Evolutionary conservation across 2,797 vertebrate genomes (phyloP), one percentile per base, ranked within the genome.

Genomic region (Ibycter americanus): DNA sequence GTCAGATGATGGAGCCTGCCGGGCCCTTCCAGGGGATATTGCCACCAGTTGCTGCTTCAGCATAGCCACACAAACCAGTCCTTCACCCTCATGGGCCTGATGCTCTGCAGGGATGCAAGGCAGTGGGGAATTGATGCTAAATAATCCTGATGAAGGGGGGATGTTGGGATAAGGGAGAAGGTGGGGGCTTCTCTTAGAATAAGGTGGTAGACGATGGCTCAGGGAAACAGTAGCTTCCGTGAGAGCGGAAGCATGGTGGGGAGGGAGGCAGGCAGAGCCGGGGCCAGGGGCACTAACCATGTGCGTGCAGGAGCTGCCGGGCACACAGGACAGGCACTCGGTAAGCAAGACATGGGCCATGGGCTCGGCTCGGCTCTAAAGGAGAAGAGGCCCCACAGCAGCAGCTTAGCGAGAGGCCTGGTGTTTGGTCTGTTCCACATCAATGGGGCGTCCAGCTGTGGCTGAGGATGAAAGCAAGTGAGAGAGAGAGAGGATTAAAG

Each of bases 361-460:
- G 67, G 19, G 56, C 54, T 66, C 12, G 1, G 83, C 93, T 40
- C 18, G 3, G 22, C 65, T 73, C 76, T 18, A 62, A 71, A 90
- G 78, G 70, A 87, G 46, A 27, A 80, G 95, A 95, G 83, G 94
- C 95, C 96, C 95, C 97, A 93, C 61, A 94, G 95, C 95, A 93
- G 93, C 96, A 96, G 97, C 97, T 98, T 97, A 96, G 97, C 12
- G 55, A 97, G 83, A 87, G 86, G 97, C 98, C 98, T 97, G 97
- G 97, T 98, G 98, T 98, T 99, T 98, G 98, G 98, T 98, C 98
- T 98, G 98, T 98, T 98, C 98, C 98, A 98, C 98, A 98, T 98
- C 98, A 98, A 98, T 98, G 97, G 98, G 98, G 98, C 98, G 97
- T 98, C 98, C 98, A 99, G 98, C 98, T 97, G 98, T 97, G 97